phyloP scores from a whole-genome alignment of 2,113 vertebrate species.

The Cephalopterus ornatus region DNA sequence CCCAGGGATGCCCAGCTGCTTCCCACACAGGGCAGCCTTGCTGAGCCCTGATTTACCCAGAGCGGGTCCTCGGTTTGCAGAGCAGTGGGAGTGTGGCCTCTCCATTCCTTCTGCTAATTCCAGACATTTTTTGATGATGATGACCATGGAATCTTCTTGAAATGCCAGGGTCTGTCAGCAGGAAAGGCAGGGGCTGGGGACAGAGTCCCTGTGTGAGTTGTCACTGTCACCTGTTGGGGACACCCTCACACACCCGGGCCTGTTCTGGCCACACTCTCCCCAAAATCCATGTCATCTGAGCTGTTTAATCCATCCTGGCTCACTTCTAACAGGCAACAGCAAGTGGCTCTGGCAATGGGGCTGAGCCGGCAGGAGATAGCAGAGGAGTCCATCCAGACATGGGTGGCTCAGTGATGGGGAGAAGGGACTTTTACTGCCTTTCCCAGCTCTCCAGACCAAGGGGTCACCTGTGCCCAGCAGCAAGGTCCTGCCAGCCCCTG shows the following conservation, averaged over 20 bases:
- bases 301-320: not conserved
- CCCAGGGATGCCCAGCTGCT: not conserved
- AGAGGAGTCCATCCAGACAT: accelerated
- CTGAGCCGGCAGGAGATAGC: not conserved
- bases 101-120: not conserved
- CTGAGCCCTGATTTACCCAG: not conserved
- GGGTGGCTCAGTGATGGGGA: not conserved
- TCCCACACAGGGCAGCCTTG: not conserved
- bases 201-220: not conserved
- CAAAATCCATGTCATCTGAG: not conserved
- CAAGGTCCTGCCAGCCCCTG: not conserved
- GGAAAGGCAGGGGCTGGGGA: not conserved
- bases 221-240: not conserved
- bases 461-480: not conserved
- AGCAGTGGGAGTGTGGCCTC: not conserved
- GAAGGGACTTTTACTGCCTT: not conserved
- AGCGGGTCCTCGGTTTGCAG: accelerated
- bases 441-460: accelerated
- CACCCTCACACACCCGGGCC: accelerated
- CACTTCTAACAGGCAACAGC: not conserved
- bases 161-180: not conserved
- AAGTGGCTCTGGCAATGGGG: not conserved
- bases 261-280: accelerated
- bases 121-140: not conserved
- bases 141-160: accelerated